Percentiles rank a stretch among this genome's conserved stretches.
Evolutionary conservation across 1,140 invertebrate species (phyloP).

Genomic region (Drosophila ercepeae): DNA sequence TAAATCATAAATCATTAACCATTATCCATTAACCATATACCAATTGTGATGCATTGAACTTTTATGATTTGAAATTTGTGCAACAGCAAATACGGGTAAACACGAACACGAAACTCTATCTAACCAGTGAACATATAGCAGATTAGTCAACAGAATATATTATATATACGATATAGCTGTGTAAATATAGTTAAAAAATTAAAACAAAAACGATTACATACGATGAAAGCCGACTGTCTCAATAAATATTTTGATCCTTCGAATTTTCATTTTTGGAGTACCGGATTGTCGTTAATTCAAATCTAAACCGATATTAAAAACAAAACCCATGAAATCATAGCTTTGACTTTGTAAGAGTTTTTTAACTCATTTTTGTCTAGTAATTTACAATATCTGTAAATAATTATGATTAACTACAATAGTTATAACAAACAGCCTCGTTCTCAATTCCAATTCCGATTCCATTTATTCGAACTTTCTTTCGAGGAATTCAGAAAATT

Average conservation of each 20-base stretch:
- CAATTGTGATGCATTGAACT: slow-evolving; percentile 42
- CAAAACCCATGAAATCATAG: slow-evolving; percentile 38
- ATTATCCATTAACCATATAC: slow-evolving; percentile 25
- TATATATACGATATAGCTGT: slow-evolving; percentile 7
- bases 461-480: slow-evolving; percentile 1
- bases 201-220: slow-evolving; percentile 30
- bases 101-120: slow-evolving; percentile 39
- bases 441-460: slow-evolving; percentile 14
- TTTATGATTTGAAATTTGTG: slow-evolving; percentile 53
- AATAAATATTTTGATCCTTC: slow-evolving; percentile 15
- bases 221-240: slow-evolving; percentile 26
- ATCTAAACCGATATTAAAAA: slow-evolving; percentile 3
- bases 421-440: slow-evolving; percentile 26
- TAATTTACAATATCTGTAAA: slow-evolving; percentile 34
- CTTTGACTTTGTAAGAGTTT: slow-evolving; percentile 51
- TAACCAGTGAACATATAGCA: slow-evolving; percentile 38
- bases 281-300: not conserved
- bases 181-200: slow-evolving; percentile 11
- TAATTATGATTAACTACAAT: slow-evolving; percentile 38
- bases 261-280: slow-evolving; percentile 10
- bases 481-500: slow-evolving; percentile 2
- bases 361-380: slow-evolving; percentile 45
- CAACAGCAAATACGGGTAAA: slow-evolving; percentile 76
- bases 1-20: too few species aligned
- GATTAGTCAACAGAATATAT: slow-evolving; percentile 21